Evolutionary conservation across 2,113 vertebrate genomes (phyloP).

Genomic region (Lanius collurio): DNA sequence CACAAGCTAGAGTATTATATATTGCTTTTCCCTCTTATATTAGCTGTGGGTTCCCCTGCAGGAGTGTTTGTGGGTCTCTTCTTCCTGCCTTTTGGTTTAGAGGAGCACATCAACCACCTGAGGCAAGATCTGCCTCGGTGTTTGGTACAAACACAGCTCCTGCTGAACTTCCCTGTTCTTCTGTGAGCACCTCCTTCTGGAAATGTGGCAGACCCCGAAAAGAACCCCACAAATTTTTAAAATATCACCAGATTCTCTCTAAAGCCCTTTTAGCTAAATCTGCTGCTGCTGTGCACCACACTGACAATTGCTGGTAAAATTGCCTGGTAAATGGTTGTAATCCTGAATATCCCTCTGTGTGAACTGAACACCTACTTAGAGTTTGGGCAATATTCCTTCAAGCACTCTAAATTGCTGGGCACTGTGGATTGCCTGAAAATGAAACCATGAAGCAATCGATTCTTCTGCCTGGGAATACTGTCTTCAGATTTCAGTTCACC

Average conservation of each 20-base stretch:
- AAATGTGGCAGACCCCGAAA: not conserved
- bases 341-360: not conserved
- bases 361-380: not conserved
- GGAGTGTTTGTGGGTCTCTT: not conserved
- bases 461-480: not conserved
- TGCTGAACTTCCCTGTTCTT: not conserved
- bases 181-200: not conserved
- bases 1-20: not conserved
- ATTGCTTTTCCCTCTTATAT: not conserved
- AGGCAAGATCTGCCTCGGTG: not conserved
- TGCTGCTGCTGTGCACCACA: not conserved
- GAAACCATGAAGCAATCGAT: not conserved
- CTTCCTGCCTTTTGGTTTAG: not conserved
- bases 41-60: not conserved
- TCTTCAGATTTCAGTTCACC: not conserved
- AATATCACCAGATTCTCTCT: not conserved
- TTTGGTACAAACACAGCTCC: not conserved
- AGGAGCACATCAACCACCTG: not conserved
- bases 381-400: not conserved
- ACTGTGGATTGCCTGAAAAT: not conserved
- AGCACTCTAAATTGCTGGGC: not conserved
- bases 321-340: not conserved
- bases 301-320: not conserved
- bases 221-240: not conserved
- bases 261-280: not conserved